phyloP scores from a whole-genome alignment of 2,113 vertebrate genomes.

The Lagenorhynchus albirostris region DNA sequence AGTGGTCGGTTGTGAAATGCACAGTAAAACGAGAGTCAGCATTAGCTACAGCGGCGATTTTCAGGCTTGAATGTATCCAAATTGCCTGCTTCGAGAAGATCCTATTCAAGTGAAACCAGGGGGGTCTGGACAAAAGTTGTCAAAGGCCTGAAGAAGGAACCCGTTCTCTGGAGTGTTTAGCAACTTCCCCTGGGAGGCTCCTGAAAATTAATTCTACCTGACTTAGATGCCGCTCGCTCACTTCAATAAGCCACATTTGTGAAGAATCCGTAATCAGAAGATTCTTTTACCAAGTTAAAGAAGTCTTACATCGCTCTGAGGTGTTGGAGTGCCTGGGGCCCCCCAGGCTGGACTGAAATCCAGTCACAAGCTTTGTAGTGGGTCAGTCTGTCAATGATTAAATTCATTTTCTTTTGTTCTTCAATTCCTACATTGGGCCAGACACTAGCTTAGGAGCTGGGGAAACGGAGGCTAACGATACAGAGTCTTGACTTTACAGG shows the following conservation, averaged over 20 bases:
- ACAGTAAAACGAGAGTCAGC: neutral
- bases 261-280: neutral
- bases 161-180: neutral
- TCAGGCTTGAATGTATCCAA: neutral
- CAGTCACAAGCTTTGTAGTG: neutral
- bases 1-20: neutral
- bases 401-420: neutral
- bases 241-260: neutral
- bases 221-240: neutral
- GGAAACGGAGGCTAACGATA: neutral
- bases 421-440: neutral
- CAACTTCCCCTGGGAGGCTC: neutral
- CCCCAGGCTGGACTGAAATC: too few species aligned
- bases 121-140: neutral
- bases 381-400: neutral
- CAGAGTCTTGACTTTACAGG: neutral
- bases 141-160: neutral
- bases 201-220: neutral
- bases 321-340: neutral
- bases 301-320: neutral
- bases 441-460: neutral
- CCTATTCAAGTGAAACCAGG: too few species aligned
- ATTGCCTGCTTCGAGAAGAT: neutral
- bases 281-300: neutral
- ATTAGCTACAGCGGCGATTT: neutral